phyloP scores from a whole-genome alignment of 2,797 vertebrate species.

The Liparis tanakae region DNA sequence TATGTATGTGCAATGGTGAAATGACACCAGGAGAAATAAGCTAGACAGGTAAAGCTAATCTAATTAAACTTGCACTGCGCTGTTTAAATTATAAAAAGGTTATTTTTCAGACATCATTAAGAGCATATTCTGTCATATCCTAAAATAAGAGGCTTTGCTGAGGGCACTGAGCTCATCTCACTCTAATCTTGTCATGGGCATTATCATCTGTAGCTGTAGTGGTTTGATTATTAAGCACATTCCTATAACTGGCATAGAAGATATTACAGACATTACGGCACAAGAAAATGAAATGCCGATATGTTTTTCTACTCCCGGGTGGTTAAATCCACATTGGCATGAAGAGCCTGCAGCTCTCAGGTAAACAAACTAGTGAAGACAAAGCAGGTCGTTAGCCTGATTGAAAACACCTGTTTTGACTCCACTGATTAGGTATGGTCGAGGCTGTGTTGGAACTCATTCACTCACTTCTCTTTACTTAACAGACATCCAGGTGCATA shows the following conservation, averaged over 20 bases:
- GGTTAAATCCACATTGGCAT: neutral
- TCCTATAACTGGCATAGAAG: neutral
- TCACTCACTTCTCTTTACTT: neutral
- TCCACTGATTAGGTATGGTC: neutral
- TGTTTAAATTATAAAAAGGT: constrained; percentile 5
- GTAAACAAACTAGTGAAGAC: constrained; percentile 4
- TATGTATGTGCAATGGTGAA: constrained; percentile 11
- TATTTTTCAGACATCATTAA: constrained; percentile 18
- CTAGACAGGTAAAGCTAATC: constrained; percentile 24
- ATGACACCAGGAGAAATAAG: constrained; percentile 23
- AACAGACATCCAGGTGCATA: neutral
- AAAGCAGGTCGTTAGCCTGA: constrained; percentile 1
- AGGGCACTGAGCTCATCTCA: neutral
- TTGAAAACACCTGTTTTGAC: constrained; percentile 22
- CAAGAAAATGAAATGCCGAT: neutral
- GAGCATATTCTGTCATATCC: neutral
- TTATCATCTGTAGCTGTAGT: neutral
- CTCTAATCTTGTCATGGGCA: constrained; percentile 1
- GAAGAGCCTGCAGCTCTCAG: neutral
- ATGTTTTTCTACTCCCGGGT: neutral
- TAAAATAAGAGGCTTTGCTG: neutral
- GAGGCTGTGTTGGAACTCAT: neutral
- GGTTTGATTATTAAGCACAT: constrained; percentile 14
- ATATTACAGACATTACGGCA: neutral
- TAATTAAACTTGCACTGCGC: constrained; percentile 23